Evolutionary conservation across 2,113 vertebrate genomes (phyloP).

Genomic region (Anguilla japonica): DNA sequence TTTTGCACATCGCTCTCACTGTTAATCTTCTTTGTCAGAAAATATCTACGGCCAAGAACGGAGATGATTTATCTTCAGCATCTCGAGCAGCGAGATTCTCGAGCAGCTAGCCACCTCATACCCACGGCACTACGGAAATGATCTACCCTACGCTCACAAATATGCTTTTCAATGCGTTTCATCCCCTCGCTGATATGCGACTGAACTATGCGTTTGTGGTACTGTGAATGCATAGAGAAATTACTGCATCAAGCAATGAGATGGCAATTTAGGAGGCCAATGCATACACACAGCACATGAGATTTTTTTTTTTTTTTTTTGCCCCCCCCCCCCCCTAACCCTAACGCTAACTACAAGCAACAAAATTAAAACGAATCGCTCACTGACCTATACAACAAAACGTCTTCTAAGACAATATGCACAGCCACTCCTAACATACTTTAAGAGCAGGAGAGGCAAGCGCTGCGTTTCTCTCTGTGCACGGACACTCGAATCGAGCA

Average conservation of each 20-base stretch:
- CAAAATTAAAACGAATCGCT: background rate
- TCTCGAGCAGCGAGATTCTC: constrained; percentile 28
- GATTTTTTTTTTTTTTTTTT: background rate
- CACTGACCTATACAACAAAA: background rate
- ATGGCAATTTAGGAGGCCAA: background rate
- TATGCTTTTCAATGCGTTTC: background rate
- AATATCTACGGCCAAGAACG: constrained; percentile 26
- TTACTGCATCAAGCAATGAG: background rate
- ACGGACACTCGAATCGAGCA: background rate
- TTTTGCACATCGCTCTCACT: constrained; percentile 24
- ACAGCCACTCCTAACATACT: background rate
- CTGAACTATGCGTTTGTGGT: background rate
- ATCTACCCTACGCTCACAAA: constrained; percentile 7
- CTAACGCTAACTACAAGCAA: background rate
- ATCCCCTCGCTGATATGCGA: background rate
- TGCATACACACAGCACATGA: background rate
- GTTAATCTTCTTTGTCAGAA: constrained; percentile 44
- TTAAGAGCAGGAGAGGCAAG: background rate
- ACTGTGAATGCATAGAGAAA: background rate
- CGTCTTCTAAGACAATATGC: background rate
- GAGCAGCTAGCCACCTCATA: constrained; percentile 16
- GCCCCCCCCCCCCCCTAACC: too few relatives aligned
- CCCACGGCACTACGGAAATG: constrained; percentile 21
- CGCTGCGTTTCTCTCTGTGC: background rate
- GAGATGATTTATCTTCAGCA: constrained; percentile 41